Conservation (phyloP, 2,888 invertebrate genomes). For the Amaurobius ferox region DNA sequence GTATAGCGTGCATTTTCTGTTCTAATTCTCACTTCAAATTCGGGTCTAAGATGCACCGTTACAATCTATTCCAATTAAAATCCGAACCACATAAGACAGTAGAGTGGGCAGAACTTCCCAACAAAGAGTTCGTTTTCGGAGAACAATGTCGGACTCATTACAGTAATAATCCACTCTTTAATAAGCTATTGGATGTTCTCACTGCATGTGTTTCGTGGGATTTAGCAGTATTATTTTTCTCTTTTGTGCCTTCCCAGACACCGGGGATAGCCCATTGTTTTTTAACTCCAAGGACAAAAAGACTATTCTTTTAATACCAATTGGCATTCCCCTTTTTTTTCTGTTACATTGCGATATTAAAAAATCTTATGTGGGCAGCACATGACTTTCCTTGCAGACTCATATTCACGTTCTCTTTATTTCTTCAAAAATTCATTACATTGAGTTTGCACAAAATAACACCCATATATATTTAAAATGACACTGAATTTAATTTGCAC, state of each 20-base stretch:
- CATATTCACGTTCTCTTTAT: too few species aligned
- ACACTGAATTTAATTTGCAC: too few species aligned
- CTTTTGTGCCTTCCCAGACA: not conserved
- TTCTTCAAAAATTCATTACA: too few species aligned
- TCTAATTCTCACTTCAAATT: not conserved
- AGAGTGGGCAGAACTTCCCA: not conserved
- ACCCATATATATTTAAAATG: too few species aligned
- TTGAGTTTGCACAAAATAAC: too few species aligned
- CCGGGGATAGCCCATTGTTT: not conserved
- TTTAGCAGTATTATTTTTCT: not conserved
- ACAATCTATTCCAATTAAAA: not conserved
- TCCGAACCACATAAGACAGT: not conserved
- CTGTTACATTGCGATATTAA: too few species aligned
- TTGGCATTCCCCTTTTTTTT: too few species aligned
- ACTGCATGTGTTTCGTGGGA: not conserved
- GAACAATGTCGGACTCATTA: not conserved
- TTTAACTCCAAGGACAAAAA: not conserved
- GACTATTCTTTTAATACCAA: too few species aligned
- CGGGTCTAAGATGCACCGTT: not conserved
- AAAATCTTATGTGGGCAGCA: too few species aligned
- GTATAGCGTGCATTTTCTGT: not conserved
- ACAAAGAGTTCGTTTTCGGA: not conserved
- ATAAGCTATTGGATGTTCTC: not conserved
- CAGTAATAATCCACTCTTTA: slow-evolving; percentile 4
- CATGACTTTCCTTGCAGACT: too few species aligned